Base-by-base conservation (phyloP, 2,797 vertebrate genomes). In the Mormyrops attenuatus region DNA sequence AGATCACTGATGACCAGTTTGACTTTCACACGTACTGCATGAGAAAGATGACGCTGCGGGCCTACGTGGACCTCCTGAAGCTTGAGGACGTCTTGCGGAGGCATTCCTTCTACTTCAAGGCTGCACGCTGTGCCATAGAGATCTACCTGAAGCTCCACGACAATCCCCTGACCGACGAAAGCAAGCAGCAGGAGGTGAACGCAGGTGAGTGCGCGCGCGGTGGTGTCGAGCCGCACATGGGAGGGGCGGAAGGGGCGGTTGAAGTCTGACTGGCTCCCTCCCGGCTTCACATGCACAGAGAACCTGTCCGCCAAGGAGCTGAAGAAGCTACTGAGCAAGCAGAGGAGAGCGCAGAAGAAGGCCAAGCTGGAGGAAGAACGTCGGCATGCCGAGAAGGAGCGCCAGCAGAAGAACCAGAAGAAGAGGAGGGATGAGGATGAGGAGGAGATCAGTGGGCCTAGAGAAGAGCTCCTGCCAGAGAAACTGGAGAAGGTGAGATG, bases 11-110 rank as follows among this genome's bases (percentile, higher is more conserved):
- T 20, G 99, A 99, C 95, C 99, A 99, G 95, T 99, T 99, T 96
- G 99, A 99, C 92, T 99, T 99, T 94, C 99, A 99, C 92, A 99
- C 99, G 1, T 99, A 99, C 95, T 99, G 98, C 93, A 99, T 99
- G 98, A 97, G 99, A 94, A 99, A 99, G 96, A 99, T 99, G 95
- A 99, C 99, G 3, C 96, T 99, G 92, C 97, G 99, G 93, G 99
- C 99, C 55, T 99, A 99, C 0, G 98, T 99, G 96, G 98, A 99
- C 96, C 97, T 99, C 90, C 93, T 99, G 93, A 99, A 99, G 94
- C 94, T 99, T 93, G 98, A 99, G 95, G 98, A 99, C 38, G 97
- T 99, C 3, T 97, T 99, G 91, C 96, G 99, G 49, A 97, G 98
- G 90, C 99, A 99, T 94, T 98, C 98, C 0, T 99, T 99, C 96